Evolutionary conservation across 1,140 invertebrate species (phyloP).

Genomic region (Drosophila teissieri): DNA sequence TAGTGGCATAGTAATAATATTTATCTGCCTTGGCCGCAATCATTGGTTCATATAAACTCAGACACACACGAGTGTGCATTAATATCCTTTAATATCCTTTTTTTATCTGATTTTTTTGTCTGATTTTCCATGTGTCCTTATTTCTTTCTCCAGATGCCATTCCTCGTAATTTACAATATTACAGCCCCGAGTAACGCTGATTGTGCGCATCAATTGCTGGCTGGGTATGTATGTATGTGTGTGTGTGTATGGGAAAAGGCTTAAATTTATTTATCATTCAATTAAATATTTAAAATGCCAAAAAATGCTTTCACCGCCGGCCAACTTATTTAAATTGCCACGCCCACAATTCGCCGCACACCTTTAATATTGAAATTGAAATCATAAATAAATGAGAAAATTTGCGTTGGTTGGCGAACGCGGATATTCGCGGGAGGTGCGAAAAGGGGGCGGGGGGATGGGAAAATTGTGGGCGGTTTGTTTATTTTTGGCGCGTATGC

Average conservation of each 20-base stretch:
- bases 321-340: conserved; percentile 60
- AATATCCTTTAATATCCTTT: conserved; percentile 17
- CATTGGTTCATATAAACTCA: conserved; percentile 57
- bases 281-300: conserved; percentile 83
- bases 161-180: conserved; percentile 61
- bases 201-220: conserved; percentile 16
- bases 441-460: no score
- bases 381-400: conserved; percentile 83
- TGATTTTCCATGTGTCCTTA: conserved; percentile 10
- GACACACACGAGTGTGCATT: conserved; percentile 4
- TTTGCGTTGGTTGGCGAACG: conserved; percentile 36
- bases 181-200: conserved; percentile 6
- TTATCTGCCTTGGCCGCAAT: conserved; percentile 65
- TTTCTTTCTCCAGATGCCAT: conserved; percentile 26
- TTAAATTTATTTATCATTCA: conserved; percentile 81
- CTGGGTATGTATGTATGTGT: no score
- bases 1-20: conserved; percentile 52
- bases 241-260: conserved; percentile 34
- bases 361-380: conserved; percentile 83
- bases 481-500: conserved; percentile 48
- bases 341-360: conserved; percentile 35
- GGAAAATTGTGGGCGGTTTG: conserved; percentile 12
- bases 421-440: not conserved
- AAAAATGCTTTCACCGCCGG: conserved; percentile 80
- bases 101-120: not conserved